Base-by-base conservation (phyloP, 2,797 vertebrate genomes). In the Enteromius viviparus region DNA sequence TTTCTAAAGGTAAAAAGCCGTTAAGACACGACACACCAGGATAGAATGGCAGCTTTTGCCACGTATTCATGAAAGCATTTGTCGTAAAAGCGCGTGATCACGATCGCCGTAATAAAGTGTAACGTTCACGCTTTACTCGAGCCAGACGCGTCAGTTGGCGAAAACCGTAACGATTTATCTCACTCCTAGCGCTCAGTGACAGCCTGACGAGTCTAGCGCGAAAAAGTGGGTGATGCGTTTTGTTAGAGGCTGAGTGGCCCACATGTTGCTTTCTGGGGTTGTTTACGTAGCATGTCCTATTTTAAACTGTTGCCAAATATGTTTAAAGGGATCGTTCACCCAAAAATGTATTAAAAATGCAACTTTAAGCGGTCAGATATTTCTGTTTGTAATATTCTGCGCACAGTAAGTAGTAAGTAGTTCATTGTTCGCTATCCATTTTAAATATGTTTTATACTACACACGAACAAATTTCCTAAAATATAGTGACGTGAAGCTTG, bases 181-280 rank as follows among this genome's bases (percentile, higher is more conserved):
- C 34, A 19, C 26, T 49, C 58, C 0, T 11, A 6, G 17, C 40
- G 2, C 23, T 55, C 34, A 0, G 6, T 42, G n/a, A 40, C 72
- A 45, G 17, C 4, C 34, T 60, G 62, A 2, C 9, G 32, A 45
- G 64, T 10, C 0, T 11, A 32, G 14, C 26, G 26, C 0, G 32
- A 29, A 37, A 32, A 53, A 53, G 2, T 49, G 42, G 10, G 11
- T 34, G 42, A 78, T n/a, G 45, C 2, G n/a, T 26, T 14, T 71
- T 23, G 4, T 64, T 8, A 37, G 10, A 6, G 34, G 9, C 6
- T 58, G 34, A 6, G 42, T 82, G 47, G 23, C 62, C 23, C 81
- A 82, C 72, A 76, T 82, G 81, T 82, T 76, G 81, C 81, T 76
- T 17, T 58, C 14, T 23, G 42, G 17, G 17, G 72, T 34, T 32